phyloP scores from a whole-genome alignment of 1,140 invertebrate genomes.

The Drosophila burlai region DNA sequence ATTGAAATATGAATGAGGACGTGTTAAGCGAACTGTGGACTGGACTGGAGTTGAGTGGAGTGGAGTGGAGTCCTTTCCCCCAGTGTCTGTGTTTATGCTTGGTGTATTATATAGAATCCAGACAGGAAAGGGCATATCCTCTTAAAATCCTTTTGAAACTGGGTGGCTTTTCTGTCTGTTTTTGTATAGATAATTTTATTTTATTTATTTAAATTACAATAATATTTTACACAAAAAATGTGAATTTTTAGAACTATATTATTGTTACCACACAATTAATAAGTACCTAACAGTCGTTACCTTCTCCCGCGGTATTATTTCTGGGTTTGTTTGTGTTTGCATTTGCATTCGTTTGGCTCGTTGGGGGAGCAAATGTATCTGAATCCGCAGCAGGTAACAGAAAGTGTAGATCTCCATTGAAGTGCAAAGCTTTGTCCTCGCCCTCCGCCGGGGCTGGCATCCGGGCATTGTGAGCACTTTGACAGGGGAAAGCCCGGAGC shows the following conservation, averaged over 20 bases:
- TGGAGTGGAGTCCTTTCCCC: neutral
- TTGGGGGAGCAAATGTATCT: constrained; percentile 37
- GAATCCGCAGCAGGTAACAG: constrained; percentile 12
- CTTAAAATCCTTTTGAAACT: neutral
- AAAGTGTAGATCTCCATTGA: constrained; percentile 51
- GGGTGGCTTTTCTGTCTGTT: neutral
- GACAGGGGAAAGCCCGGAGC: no score
- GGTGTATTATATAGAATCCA: neutral
- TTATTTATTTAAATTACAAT: neutral
- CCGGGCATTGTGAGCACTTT: constrained; percentile 15
- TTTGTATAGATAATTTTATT: neutral
- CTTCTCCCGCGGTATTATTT: neutral
- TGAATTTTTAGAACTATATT: accelerated
- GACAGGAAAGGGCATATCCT: neutral
- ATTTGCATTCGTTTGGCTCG: constrained; percentile 34
- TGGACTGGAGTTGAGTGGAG: neutral
- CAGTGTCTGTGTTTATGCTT: constrained; percentile 10
- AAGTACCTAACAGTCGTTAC: neutral
- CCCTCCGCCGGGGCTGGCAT: constrained; percentile 7
- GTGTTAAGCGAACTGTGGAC: constrained; percentile 57
- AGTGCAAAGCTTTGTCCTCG: constrained; percentile 66
- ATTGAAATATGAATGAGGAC: constrained; percentile 81
- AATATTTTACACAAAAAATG: neutral
- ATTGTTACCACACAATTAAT: neutral
- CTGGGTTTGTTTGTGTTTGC: constrained; percentile 45